Percentiles rank a stretch among this genome's conserved stretches.
Evolutionary conservation across 2,113 vertebrate species (phyloP).

Genomic region (Prinia subflava): DNA sequence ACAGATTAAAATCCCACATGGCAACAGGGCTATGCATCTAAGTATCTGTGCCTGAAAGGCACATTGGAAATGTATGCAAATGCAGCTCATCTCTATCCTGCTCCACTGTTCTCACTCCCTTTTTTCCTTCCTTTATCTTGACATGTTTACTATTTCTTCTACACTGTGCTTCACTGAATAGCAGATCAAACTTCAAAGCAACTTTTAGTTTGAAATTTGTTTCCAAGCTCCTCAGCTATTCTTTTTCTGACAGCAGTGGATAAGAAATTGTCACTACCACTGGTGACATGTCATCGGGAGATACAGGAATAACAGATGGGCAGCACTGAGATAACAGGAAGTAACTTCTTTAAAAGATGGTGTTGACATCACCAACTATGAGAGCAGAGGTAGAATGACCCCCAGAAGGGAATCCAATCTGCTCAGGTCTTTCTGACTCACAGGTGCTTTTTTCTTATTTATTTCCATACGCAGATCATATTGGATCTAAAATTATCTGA

Average conservation of each 20-base stretch:
- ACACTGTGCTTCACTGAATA: conserved; percentile 15
- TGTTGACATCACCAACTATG: conserved; percentile 49
- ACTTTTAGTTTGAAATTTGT: conserved; percentile 58
- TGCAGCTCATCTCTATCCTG: background rate
- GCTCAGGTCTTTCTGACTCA: background rate
- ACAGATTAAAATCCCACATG: background rate
- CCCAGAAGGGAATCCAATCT: background rate
- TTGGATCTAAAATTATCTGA: background rate
- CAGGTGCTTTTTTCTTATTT: background rate
- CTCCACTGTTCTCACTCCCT: background rate
- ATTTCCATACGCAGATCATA: background rate
- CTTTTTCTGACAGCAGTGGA: conserved; percentile 46
- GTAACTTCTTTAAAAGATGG: conserved; percentile 39
- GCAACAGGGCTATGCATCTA: background rate
- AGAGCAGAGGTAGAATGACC: conserved; percentile 30
- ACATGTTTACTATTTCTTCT: conserved; percentile 47
- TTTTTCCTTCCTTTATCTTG: conserved; percentile 45
- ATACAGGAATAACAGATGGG: conserved; percentile 59
- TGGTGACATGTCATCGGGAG: conserved; percentile 49
- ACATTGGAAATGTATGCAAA: background rate
- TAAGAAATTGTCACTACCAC: conserved; percentile 55
- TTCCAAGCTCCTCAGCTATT: conserved; percentile 49
- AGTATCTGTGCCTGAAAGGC: background rate
- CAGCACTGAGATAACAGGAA: conserved; percentile 44
- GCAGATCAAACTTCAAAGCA: conserved; percentile 66